Evolutionary conservation across 2,888 invertebrate genomes (phyloP).

Genomic region (Apomyelois bistriatella): DNA sequence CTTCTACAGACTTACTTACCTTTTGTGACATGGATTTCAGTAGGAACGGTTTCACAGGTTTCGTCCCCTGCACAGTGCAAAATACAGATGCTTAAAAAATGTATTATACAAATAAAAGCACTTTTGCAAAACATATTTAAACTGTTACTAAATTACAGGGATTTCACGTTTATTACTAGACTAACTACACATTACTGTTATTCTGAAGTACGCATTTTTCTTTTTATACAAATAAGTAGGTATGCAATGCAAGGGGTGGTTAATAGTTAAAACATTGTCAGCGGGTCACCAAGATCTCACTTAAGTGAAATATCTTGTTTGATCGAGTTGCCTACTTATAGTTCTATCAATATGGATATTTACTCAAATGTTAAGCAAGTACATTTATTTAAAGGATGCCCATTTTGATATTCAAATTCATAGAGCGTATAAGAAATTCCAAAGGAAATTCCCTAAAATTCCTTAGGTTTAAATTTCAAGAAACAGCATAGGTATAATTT

Average conservation of each 20-base stretch:
- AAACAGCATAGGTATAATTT: no score
- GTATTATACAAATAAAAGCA: slow-evolving; percentile 24
- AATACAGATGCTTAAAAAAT: slow-evolving; percentile 28
- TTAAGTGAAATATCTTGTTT: slow-evolving; percentile 47
- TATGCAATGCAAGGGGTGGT: slow-evolving; percentile 21
- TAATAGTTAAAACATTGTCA: slow-evolving; percentile 29
- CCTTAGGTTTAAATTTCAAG: no score
- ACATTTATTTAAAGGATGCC: no score
- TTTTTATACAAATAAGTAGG: slow-evolving; percentile 18
- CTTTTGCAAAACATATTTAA: slow-evolving; percentile 21
- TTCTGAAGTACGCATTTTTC: background rate
- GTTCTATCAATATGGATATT: no score
- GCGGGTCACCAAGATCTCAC: slow-evolving; percentile 38
- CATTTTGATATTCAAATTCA: no score
- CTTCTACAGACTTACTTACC: no score
- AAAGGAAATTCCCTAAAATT: no score
- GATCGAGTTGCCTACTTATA: background rate
- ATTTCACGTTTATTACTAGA: background rate
- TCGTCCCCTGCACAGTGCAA: slow-evolving; percentile 76
- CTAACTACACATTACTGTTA: slow-evolving; percentile 1
- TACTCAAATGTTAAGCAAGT: no score
- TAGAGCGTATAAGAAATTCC: no score
- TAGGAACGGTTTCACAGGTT: slow-evolving; percentile 91
- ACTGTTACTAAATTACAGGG: background rate
- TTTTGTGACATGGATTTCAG: slow-evolving; percentile 93